These are phyloP conservation scores for Eremophila alpestris DNA, from an alignment of 2,797 vertebrate genomes.

Conservation along the genomic window DNA sequence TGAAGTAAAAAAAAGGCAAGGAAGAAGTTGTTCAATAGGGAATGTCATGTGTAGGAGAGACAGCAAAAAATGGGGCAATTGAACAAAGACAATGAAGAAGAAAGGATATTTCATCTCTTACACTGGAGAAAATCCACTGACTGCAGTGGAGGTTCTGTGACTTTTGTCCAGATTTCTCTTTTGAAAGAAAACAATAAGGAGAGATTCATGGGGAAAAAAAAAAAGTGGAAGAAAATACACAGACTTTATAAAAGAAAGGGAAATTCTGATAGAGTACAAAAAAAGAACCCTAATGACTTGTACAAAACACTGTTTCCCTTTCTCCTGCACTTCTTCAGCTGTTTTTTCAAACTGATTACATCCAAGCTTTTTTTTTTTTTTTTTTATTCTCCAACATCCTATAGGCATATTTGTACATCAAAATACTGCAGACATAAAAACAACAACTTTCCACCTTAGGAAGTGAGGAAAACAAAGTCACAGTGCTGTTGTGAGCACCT, in stretches of 20 bases:
- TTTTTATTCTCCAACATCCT: not conserved
- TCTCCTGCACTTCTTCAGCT: not conserved
- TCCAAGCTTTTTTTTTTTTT: not conserved
- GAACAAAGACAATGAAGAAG: not conserved
- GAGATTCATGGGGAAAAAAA: not conserved
- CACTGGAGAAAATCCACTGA: not conserved
- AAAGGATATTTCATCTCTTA: not conserved
- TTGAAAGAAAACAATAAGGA: slow-evolving; percentile 2
- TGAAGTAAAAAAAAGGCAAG: not conserved
- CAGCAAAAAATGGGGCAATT: not conserved
- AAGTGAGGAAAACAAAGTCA: not conserved
- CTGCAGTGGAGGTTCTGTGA: not conserved
- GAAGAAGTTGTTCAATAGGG: not conserved
- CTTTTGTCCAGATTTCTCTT: not conserved
- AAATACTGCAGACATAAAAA: not conserved
- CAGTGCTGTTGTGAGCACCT: not conserved
- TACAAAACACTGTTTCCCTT: not conserved
- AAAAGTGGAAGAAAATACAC: not conserved
- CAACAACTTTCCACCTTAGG: not conserved
- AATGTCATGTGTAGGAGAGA: not conserved
- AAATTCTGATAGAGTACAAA: not conserved
- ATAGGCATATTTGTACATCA: not conserved
- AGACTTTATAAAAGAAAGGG: not conserved
- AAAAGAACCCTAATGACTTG: not conserved
- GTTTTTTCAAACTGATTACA: not conserved